Evolutionary conservation across 2,797 vertebrate species (phyloP).

Genomic region (Tenualosa ilisha): DNA sequence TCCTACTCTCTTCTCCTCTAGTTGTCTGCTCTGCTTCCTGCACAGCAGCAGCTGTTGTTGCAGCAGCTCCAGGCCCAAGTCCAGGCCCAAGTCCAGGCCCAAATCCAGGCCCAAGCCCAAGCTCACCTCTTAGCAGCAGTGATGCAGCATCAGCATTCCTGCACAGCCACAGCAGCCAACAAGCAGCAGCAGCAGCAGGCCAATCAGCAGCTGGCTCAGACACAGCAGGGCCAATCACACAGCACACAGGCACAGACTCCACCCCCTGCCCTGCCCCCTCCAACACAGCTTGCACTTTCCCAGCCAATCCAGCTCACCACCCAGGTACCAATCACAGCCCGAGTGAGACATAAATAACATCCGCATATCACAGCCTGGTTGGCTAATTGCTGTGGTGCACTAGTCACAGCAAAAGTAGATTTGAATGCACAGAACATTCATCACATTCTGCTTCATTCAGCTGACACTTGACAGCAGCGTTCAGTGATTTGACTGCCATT

Average conservation of each 20-base stretch:
- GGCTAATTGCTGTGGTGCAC: no score
- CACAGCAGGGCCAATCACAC: conserved; percentile 75
- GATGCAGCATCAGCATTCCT: conserved; percentile 67
- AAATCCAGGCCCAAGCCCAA: conserved; percentile 58
- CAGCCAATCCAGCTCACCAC: conserved; percentile 94
- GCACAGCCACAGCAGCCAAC: conserved; percentile 72
- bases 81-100: no score
- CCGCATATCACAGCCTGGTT: no score
- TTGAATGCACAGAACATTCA: no score
- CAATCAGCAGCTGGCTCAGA: conserved; percentile 75
- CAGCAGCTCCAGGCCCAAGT: conserved; percentile 75
- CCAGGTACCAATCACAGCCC: conserved; percentile 77
- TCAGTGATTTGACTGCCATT: no score
- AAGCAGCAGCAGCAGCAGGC: conserved; percentile 64
- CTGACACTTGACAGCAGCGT: no score
- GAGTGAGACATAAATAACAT: neutral
- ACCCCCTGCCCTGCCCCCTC: conserved; percentile 74
- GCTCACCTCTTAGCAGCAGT: conserved; percentile 41
- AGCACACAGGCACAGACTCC: conserved; percentile 76
- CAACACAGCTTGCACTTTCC: conserved; percentile 86
- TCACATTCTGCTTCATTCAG: no score
- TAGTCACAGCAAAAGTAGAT: no score
- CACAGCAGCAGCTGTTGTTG: conserved; percentile 90
- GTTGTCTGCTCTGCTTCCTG: conserved; percentile 88
- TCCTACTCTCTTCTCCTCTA: conserved; percentile 50